Percentiles rank a stretch among this genome's conserved stretches.
Evolutionary conservation across 37 sponge, comb jelly and placozoan species (phyloP).

Genomic region (Oopsacas minuta): DNA sequence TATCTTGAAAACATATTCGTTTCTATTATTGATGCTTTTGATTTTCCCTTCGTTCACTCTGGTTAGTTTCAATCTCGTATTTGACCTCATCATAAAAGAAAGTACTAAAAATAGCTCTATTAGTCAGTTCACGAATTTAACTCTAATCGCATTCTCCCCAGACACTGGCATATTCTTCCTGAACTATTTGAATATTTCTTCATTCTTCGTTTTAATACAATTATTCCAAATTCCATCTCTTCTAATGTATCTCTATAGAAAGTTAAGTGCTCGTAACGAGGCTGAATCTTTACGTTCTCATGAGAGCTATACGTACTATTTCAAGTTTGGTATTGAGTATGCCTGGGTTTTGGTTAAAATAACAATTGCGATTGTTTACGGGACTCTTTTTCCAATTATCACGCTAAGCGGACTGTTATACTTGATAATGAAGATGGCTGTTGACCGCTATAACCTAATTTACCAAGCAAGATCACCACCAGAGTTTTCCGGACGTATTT

Average conservation of each 20-base stretch:
- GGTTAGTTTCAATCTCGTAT: neutral
- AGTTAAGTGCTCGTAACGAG: neutral
- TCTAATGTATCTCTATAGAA: neutral
- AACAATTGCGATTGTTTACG: neutral
- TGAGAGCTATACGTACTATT: neutral
- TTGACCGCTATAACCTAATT: slow-evolving; percentile 11
- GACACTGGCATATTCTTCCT: neutral
- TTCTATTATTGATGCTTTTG: neutral
- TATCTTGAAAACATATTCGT: slow-evolving; percentile 11
- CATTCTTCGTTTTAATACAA: slow-evolving; percentile 9
- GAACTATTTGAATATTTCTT: neutral
- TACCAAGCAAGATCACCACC: neutral
- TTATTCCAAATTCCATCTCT: neutral
- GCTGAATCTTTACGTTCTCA: neutral
- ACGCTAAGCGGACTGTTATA: neutral
- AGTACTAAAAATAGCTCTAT: neutral
- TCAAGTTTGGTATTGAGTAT: slow-evolving; percentile 14
- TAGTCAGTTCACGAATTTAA: neutral
- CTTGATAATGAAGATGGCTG: slow-evolving; percentile 2
- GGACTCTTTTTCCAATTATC: neutral
- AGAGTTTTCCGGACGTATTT: neutral
- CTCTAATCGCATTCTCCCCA: neutral
- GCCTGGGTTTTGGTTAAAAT: slow-evolving; percentile 12
- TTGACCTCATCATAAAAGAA: neutral
- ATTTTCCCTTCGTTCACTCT: neutral